A percentile compares a stretch with the other conserved stretches of the same genome.
These are phyloP conservation scores for Apamea monoglypha DNA, from an alignment of 2,888 invertebrate species.

Conservation along the genomic window DNA sequence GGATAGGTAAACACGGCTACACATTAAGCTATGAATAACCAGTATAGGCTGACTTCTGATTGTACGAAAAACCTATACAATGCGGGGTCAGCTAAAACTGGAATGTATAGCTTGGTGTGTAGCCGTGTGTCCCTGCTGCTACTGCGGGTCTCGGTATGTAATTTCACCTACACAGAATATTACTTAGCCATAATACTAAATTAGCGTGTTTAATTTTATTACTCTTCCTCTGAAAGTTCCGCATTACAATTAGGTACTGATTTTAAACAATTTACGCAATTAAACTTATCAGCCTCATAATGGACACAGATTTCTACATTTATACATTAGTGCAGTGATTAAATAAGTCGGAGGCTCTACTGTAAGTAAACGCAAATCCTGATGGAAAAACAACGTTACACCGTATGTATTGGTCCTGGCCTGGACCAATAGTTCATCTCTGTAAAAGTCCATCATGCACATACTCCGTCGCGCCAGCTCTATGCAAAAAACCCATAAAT, in stretches of 20 bases:
- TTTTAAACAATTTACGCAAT: neutral
- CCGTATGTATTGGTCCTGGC: neutral
- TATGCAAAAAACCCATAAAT: neutral
- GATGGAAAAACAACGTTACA: neutral
- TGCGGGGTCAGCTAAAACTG: neutral
- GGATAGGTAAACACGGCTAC: neutral
- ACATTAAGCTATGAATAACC: neutral
- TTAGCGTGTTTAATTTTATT: neutral
- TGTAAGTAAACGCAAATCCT: neutral
- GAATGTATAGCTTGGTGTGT: neutral
- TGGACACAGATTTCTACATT: neutral
- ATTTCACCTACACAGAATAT: slow-evolving; percentile 2
- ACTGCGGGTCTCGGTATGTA: neutral
- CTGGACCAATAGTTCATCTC: neutral
- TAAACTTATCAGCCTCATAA: neutral
- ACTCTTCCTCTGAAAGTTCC: neutral
- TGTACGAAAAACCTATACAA: neutral
- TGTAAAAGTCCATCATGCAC: neutral
- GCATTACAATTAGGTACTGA: neutral
- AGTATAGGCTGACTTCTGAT: neutral
- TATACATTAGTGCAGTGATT: neutral
- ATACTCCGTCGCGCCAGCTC: neutral
- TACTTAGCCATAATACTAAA: neutral
- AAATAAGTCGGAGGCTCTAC: neutral
- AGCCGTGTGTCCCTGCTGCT: neutral